Evolutionary conservation across 2,888 invertebrate genomes (phyloP), one percentile per base, ranked within the genome.

Genomic region (Sceliomorpha sp.): DNA sequence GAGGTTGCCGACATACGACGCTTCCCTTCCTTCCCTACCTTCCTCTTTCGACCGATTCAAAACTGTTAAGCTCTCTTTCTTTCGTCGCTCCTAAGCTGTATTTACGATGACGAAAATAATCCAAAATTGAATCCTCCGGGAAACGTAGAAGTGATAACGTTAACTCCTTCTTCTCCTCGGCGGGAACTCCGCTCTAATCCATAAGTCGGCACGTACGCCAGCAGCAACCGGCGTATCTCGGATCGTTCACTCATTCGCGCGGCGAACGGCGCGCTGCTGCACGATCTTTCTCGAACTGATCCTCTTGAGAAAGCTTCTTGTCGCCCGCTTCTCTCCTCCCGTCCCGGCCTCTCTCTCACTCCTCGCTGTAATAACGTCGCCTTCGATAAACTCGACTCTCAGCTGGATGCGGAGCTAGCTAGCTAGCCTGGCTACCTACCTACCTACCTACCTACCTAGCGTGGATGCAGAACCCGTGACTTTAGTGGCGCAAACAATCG

Each of bases 181-280:
- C 42, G 1, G 27, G 13, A 27, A 42, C 27, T 42, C 27, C 13
- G 42, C 10, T 10, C 13, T 26, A 4, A 20, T 20, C 20, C 24
- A 4, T 6, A 34, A 34, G 9, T 34, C 34, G 34, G 37, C 37
- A 37, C 37, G 37, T 37, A 37, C 8, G 14, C 15, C 37, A 13
- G 1, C 10, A 17, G n/a, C n/a, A 3, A 29, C 2, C 37, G 26
- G 8, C n/a, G 29, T 42, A 13, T 26, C 26, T 34, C 13, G 36
- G 48, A 42, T 55, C 55, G 42, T 15, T 60, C 60, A 31, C 39
- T 55, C 59, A 53, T 53, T 66, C 66, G 34, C 66, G 45, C 39
- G 44, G 20, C 8, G 24, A 24, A 40, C 40, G 17, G 9, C 29
- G 1, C 40, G 17, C 1, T 8, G 1, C 10, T 7, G 9, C 24